Percentiles rank a stretch among this genome's conserved stretches.
Evolutionary conservation across 2,113 vertebrate genomes (phyloP).

Genomic region (Passerina amoena): DNA sequence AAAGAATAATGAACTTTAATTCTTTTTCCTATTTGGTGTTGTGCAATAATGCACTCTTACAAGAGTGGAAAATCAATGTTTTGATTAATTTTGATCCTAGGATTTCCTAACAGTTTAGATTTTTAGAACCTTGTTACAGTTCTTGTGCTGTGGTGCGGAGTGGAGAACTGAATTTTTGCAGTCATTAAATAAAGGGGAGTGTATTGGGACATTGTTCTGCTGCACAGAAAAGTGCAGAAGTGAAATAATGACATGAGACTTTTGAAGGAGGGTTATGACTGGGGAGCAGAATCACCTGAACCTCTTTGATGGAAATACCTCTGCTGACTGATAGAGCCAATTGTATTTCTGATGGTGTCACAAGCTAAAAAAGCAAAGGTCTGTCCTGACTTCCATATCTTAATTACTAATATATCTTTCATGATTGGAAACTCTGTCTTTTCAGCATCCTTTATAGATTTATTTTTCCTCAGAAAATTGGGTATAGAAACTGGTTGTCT

Average conservation of each 20-base stretch:
- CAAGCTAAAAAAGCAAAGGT: not conserved
- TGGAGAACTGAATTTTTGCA: not conserved
- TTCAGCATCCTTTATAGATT: not conserved
- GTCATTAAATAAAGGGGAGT: not conserved
- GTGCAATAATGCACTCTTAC: not conserved
- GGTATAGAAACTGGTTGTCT: not conserved
- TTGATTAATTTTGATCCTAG: not conserved
- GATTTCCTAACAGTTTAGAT: not conserved
- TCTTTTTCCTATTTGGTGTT: not conserved
- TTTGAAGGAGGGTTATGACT: not conserved
- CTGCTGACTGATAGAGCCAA: not conserved
- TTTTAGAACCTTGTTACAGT: not conserved
- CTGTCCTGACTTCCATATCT: not conserved
- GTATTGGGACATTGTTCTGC: not conserved
- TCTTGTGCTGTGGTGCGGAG: fast-evolving
- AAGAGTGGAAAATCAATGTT: not conserved
- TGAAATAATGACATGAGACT: not conserved
- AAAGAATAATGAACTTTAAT: not conserved
- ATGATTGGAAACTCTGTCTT: not conserved
- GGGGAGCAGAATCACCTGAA: not conserved
- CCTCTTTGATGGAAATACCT: not conserved
- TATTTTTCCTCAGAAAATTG: not conserved
- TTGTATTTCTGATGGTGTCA: not conserved
- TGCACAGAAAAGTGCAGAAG: not conserved
- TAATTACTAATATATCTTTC: not conserved